Conservation (phyloP, 1,140 invertebrate species). For the Procambarus virginalis region DNA sequence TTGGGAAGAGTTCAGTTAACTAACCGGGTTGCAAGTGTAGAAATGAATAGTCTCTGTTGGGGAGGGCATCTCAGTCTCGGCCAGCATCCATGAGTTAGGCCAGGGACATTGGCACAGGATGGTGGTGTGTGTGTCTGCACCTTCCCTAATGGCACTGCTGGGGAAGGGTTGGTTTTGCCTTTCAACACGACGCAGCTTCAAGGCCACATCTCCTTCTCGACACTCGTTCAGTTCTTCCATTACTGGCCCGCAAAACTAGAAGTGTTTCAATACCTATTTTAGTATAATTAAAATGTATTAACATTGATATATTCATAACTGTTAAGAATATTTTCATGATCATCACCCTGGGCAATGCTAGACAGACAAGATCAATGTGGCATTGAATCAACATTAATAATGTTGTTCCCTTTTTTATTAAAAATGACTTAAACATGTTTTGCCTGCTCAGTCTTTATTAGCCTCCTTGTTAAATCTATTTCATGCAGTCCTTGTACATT, state of each 20-base stretch:
- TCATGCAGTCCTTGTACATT: too few relatives aligned
- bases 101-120: slow-evolving; percentile 54
- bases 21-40: slow-evolving; percentile 49
- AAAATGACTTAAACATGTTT: too few relatives aligned
- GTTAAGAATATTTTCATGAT: too few relatives aligned
- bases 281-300: too few relatives aligned
- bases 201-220: slow-evolving; percentile 58
- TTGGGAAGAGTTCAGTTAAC: neutral
- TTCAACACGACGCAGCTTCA: slow-evolving; percentile 65
- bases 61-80: slow-evolving; percentile 3
- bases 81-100: slow-evolving; percentile 31
- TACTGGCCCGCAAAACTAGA: slow-evolving; percentile 58
- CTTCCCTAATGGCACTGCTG: slow-evolving; percentile 69
- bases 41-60: slow-evolving; percentile 41
- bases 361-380: too few relatives aligned
- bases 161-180: slow-evolving; percentile 24
- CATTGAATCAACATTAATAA: too few relatives aligned
- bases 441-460: too few relatives aligned
- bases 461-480: too few relatives aligned
- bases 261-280: too few relatives aligned
- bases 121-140: slow-evolving; percentile 63
- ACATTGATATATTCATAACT: too few relatives aligned
- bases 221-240: slow-evolving; percentile 62
- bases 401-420: too few relatives aligned
- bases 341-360: too few relatives aligned